Evolutionary conservation across 2,888 invertebrate genomes (phyloP), one percentile per base, ranked within the genome.

Genomic region (Lasioglossum calceatum): DNA sequence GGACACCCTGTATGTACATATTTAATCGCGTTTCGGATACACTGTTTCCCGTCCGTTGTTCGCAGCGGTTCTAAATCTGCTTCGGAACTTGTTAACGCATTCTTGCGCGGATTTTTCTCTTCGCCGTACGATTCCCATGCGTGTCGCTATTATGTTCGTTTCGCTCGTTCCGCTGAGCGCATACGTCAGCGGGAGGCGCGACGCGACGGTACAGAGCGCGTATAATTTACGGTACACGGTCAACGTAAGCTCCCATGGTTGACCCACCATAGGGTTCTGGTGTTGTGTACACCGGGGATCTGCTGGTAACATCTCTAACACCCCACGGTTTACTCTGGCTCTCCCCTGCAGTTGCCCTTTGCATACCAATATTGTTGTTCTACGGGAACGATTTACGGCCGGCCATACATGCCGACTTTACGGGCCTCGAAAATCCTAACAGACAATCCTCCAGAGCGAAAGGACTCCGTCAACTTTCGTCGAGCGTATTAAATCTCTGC

Each of bases 221-320:
- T 74, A 72, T 85, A 92, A 92, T 93, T 93, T 92, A 93, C 90
- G 91, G 90, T 90, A 91, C 86, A 77, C 84, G 83, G 76, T 78
- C 87, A 89, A 88, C 89, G 85, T 87, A 89, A 91, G 89, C 89
- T 87, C 82, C 81, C 90, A 90, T 86, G 88, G 89, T 91, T 89
- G 85, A 87, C 77, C 70, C 73, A 54, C 79, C 73, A 81, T 85
- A 84, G 86, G 83, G 83, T 87, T 78, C 90, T 79, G 64, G 86
- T 76, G 58, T 42, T 72, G 39, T 39, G 67, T 42, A 61, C 77
- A 74, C 47, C 32, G 58, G 82, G 85, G 76, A 84, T 84, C 81
- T 84, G 71, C 72, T 70, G 75, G 75, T 78, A 79, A 78, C 81
- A 84, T 84, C 82, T 76, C 77, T 74, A 73, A 72, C 76, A 81